Base-by-base conservation (phyloP, 2,797 vertebrate genomes). In the Martes flavigula region DNA sequence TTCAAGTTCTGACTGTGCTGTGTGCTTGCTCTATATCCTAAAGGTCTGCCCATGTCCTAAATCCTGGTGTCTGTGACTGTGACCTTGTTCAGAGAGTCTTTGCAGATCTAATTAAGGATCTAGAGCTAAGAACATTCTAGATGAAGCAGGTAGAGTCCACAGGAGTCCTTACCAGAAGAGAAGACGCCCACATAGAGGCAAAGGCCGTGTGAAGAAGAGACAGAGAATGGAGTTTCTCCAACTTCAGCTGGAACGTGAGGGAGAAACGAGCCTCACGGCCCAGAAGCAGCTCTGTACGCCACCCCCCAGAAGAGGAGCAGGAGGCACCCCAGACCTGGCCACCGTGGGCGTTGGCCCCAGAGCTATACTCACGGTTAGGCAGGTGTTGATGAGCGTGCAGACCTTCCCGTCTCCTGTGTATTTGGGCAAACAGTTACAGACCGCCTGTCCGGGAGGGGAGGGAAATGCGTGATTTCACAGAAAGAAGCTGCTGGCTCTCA, bases 361-460 rank as follows among this genome's bases (percentile, higher is more conserved):
- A 32, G 32, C 30, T 0, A 1, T 84, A 98, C 98, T 98, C 97
- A 99, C 99, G 68, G 98, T 98, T 78, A 25, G 91, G 98, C 99
- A 99, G 81, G 98, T 25, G 77, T 99, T 98, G 97, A 99, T 98
- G 30, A 99, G 98, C 0, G 95, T 97, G 97, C 99, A 99, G 79
- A 2, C 97, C 96, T 98, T 99, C 78, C 99, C 99, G 4, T 99
- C 98, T 14, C 99, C 99, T 0, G 98, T 98, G 98, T 99, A 99
- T 9, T 98, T 99, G 0, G 98, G 97, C 21, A 98, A 97, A 98
- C 99, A 99, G 96, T 98, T 98, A 48, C 99, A 99, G 30, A 96
- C 98, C 0, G 99, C 99, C 99, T 99, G 96, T 48, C 89, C 91
- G 75, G 32, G 83, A 23, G 64, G 95, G 78, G 94, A 95, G 60